Base-by-base conservation (phyloP, 2,888 invertebrate genomes). In the Zygaena filipendulae region DNA sequence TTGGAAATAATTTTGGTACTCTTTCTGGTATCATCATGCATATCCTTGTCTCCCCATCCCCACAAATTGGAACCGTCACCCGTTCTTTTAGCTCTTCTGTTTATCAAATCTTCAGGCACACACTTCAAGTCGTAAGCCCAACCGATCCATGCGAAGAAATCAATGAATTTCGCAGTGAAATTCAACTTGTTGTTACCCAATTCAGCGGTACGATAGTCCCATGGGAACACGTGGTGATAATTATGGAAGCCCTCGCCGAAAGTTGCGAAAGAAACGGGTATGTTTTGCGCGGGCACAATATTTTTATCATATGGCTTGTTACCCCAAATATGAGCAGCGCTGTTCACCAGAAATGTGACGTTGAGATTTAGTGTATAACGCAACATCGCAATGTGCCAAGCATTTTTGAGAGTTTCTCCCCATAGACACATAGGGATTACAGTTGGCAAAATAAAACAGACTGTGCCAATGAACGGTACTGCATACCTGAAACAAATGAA, bases 361-460 rank as follows among this genome's bases (percentile, higher is more conserved):
- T 87, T 82, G n/a, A 87, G 67, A n/a, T 72, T 74, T 32, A 72
- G 48, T 6, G 70, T 60, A 56, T 85, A 86, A 6, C 86, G 71
- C 10, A 84, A 43, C 21, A 79, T 59, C 3, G 50, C 44, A 1
- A 68, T 43, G 35, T 62, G 55, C 62, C 64, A 71, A 2, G 69
- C 47, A 37, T 58, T 59, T 30, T 25, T 42, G 11, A 60, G 49
- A 2, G 46, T 63, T 51, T 87, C 87, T 1, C 71, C 77, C 84
- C 86, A 87, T 35, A 69, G 59, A 41, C 74, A 82, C 40, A 81
- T 68, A 1, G 87, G 85, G 4, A 84, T 52, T 7, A 47, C 1
- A 2, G 52, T 49, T 1, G 52, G 52, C 1, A 52, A 38, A 0
- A 38, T 11, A 29, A 49, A 49, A 62, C 91, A 93, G 43, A 45